Base-by-base conservation (phyloP, 2,113 vertebrate genomes). In the Pelecanus crispus region DNA sequence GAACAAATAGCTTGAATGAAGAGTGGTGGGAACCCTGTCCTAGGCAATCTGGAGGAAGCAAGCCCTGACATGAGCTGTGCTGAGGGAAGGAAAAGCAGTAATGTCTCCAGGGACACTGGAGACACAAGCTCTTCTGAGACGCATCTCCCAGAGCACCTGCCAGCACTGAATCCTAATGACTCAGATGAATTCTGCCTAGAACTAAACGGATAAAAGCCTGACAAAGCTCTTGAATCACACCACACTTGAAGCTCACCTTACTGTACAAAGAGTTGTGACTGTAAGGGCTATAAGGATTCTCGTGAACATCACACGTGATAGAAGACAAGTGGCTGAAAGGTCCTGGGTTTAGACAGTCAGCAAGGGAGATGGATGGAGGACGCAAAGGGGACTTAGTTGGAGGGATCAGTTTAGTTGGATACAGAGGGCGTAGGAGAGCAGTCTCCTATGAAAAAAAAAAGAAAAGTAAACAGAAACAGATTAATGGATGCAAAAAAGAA, bases 301-400 rank as follows among this genome's bases (percentile, higher is more conserved):
- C 68, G 13, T 92, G 94, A 75, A 83, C 29, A 4, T 97, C 94
- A 66, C 32, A 91, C 40, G 45, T 68, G 72, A 94, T 73, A 67
- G 95, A 95, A 87, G 92, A 97, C 79, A 98, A 92, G 52, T 97
- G 93, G 65, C 88, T 96, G 91, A 98, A 98, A 70, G 95, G 95
- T 97, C 94, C 91, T 25, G 97, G 83, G 61, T 72, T 97, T 88
- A 97, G 88, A 83, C 70, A 96, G 63, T 94, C 81, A 49, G 94
- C 42, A 7, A 95, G 91, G 19, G 94, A 97, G 62, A 93, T 7
- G 17, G 81, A 91, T 6, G 72, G 81, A 74, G 95, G 79, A 82
- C 28, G 36, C 71, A 96, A 94, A 94, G 92, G 80, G 88, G 88
- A 93, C 63, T 97, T 94, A 96, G 92, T 67, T 94, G 96, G 71